A percentile compares a stretch with the other conserved stretches of the same genome.
Evolutionary conservation across 2,797 vertebrate genomes (phyloP).

Genomic region (Oceanodroma leucorhoa): DNA sequence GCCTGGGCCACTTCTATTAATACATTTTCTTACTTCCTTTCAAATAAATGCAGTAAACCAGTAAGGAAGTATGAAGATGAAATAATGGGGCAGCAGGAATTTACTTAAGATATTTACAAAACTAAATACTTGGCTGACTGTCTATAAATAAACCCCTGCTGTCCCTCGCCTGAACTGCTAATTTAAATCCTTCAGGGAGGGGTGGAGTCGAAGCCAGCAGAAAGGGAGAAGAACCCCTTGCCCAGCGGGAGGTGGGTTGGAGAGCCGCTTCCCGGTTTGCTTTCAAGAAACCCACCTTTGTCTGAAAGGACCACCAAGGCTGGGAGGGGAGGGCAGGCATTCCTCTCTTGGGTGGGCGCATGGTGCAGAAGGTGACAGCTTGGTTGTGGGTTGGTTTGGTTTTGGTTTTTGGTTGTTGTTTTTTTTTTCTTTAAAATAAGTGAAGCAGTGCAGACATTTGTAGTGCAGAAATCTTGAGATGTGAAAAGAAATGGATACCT

Average conservation of each 20-base stretch:
- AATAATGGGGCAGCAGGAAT: not conserved
- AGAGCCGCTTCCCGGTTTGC: not conserved
- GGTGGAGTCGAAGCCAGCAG: not conserved
- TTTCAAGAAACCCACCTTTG: not conserved
- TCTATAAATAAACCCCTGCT: not conserved
- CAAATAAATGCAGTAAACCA: too few species aligned
- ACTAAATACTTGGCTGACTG: not conserved
- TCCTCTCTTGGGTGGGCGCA: accelerated
- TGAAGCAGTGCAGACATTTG: not conserved
- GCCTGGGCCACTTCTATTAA: not conserved
- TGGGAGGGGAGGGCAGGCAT: not conserved
- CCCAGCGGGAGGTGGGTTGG: accelerated
- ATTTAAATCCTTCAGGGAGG: not conserved
- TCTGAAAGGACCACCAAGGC: not conserved
- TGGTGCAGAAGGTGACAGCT: not conserved
- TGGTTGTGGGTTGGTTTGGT: not conserved
- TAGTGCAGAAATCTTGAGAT: not conserved
- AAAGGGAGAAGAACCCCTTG: not conserved
- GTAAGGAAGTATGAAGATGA: not conserved
- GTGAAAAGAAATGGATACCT: too few species aligned
- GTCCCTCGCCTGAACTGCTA: not conserved
- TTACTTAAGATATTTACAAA: not conserved
- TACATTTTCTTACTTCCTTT: not conserved
- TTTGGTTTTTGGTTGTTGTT: not conserved
- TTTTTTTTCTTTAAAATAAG: not conserved